These are phyloP conservation scores for Sisor rabdophorus DNA, from an alignment of 2,113 vertebrate species.

Conservation along the genomic window DNA sequence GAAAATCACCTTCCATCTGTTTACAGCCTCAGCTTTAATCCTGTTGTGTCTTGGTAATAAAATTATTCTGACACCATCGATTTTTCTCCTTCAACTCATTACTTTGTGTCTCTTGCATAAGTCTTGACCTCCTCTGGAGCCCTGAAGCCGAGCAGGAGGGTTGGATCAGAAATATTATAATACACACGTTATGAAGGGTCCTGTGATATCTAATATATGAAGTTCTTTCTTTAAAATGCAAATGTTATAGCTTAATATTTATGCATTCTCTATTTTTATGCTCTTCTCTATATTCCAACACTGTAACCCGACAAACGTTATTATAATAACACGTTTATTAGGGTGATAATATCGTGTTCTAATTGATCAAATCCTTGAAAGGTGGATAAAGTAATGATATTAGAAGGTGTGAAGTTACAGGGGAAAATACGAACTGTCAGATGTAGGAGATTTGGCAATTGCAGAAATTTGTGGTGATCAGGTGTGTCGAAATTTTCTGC, in stretches of 20 bases:
- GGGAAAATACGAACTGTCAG: not conserved
- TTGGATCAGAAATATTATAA: not conserved
- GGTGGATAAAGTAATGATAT: not conserved
- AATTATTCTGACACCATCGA: constrained; percentile 4
- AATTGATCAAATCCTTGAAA: not conserved
- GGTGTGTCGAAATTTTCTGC: not conserved
- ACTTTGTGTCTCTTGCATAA: not conserved
- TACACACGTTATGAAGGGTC: not conserved
- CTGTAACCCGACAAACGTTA: not conserved
- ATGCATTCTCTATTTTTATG: not conserved
- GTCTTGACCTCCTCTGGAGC: not conserved
- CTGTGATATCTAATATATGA: not conserved
- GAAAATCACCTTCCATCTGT: constrained; percentile 6
- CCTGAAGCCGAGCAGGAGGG: too few relatives aligned
- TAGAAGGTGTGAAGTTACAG: not conserved
- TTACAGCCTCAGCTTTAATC: not conserved
- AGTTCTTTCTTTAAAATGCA: not conserved
- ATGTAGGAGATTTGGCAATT: not conserved
- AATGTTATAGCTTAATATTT: not conserved
- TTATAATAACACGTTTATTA: not conserved
- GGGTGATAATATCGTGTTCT: not conserved
- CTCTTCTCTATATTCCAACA: not conserved
- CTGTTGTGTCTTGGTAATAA: not conserved
- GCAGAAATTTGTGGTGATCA: not conserved
- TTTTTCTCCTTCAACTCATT: not conserved